Evolutionary conservation across 2,888 invertebrate genomes (phyloP), one percentile per base, ranked within the genome.

Genomic region (Netelia melanura): DNA sequence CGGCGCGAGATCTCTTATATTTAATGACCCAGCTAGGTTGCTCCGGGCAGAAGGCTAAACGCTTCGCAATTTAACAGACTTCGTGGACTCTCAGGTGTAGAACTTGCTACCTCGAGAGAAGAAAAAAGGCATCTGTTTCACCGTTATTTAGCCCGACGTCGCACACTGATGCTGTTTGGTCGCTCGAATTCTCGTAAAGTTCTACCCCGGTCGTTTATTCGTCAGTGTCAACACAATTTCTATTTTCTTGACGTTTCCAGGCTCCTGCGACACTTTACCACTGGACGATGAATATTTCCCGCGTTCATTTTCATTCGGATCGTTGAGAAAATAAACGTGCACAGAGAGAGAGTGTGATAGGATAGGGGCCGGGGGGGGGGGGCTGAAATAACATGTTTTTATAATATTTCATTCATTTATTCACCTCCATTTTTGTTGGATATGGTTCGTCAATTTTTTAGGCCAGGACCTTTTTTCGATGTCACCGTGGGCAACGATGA

Each of bases 1-100:
- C 58, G 9, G n/a, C 61, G 54, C 88, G 89, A 89, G 89, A 91
- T 91, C 88, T 91, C 89, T 91, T 89, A 90, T 91, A 91, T 92
- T 92, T 91, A 91, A 91, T 91, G 90, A 91, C 89, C 89, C 88
- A 88, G 88, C 89, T 90, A 90, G 89, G 88, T 88, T 84, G 88
- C 89, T 90, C 86, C 89, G 75, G 87, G 89, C 89, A 86, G 81
- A 89, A 88, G 89, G 90, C 88, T 89, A 86, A 89, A 89, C 88
- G 88, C 86, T 86, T 88, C 91, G 91, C 90, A 91, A 90, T 90
- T 91, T 88, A 91, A 91, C 72, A 82, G 71, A 76, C 82, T 72
- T 43, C 61, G 48, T 44, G 58, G 48, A 76, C 65, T 72, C 56
- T 38, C 44, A 11, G 6, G 25, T 9, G 44, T 70, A 62, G 9